Evolutionary conservation across 2,888 invertebrate species (phyloP).

Genomic region (Omphaloscelis lunosa): DNA sequence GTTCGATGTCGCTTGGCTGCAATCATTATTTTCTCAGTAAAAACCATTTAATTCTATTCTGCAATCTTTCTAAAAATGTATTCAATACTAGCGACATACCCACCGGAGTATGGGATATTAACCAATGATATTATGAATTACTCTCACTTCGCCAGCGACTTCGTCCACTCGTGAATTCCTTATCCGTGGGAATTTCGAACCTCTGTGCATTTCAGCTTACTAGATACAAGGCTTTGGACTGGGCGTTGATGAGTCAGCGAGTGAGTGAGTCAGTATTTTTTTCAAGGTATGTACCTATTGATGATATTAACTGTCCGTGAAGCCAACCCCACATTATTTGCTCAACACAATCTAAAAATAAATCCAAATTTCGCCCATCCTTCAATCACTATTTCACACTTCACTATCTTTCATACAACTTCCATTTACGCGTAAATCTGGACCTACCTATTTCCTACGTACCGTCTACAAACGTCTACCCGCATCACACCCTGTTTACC

Average conservation of each 20-base stretch:
- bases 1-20: background rate
- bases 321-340: background rate
- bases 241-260: no score
- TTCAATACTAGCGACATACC: background rate
- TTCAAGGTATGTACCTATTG: no score
- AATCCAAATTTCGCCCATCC: background rate
- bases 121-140: background rate
- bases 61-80: constrained; percentile 1
- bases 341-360: background rate
- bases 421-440: constrained; percentile 63
- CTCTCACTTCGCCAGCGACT: background rate
- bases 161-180: no score
- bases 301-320: background rate
- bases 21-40: background rate
- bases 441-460: constrained; percentile 42
- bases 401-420: constrained; percentile 26
- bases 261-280: background rate
- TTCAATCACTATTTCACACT: constrained; percentile 15
- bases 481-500: constrained; percentile 72
- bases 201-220: background rate
- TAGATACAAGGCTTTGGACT: background rate
- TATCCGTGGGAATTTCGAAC: background rate
- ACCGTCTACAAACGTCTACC: constrained; percentile 71
- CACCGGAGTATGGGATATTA: background rate
- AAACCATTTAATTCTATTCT: background rate